Percentiles rank a stretch among this genome's conserved stretches.
Conservation (phyloP, 2,888 invertebrate species). For the Tetheella fluctuosa region DNA sequence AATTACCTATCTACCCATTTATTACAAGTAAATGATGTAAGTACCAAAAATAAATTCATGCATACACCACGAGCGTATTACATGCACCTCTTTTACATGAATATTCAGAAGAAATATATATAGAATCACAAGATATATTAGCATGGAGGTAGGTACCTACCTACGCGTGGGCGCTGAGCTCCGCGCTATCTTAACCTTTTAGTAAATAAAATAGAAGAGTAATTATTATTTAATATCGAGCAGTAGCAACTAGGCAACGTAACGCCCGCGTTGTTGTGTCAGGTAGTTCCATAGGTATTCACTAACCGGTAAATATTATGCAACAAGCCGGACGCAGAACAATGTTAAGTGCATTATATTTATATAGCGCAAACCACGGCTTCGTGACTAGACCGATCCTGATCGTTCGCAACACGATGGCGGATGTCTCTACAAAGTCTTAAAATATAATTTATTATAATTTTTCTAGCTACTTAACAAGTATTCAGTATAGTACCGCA, state of each 20-base stretch:
- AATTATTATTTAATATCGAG: slow-evolving; percentile 64
- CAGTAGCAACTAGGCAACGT: slow-evolving; percentile 47
- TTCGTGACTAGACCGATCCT: slow-evolving; percentile 68
- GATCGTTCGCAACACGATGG: slow-evolving; percentile 44
- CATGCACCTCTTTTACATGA: too few species aligned
- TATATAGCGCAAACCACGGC: slow-evolving; percentile 42
- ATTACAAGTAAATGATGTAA: too few species aligned
- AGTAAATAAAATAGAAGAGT: slow-evolving; percentile 46
- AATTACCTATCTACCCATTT: too few species aligned
- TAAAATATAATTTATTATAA: slow-evolving; percentile 40
- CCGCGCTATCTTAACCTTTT: slow-evolving; percentile 57
- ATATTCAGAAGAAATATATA: too few species aligned
- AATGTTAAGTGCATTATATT: slow-evolving; percentile 69
- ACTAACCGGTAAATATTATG: slow-evolving; percentile 68
- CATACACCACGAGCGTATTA: too few species aligned
- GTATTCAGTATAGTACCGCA: not conserved
- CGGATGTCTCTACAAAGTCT: slow-evolving; percentile 55
- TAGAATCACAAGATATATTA: too few species aligned
- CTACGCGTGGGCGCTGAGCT: slow-evolving; percentile 41
- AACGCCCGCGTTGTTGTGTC: slow-evolving; percentile 50
- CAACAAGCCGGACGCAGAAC: slow-evolving; percentile 77
- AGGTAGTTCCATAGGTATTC: slow-evolving; percentile 55
- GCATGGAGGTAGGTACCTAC: not conserved
- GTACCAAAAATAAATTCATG: too few species aligned
- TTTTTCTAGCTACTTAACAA: slow-evolving; percentile 19